Base-by-base conservation (phyloP, 2,888 invertebrate species). In the Chalcis sispes region DNA sequence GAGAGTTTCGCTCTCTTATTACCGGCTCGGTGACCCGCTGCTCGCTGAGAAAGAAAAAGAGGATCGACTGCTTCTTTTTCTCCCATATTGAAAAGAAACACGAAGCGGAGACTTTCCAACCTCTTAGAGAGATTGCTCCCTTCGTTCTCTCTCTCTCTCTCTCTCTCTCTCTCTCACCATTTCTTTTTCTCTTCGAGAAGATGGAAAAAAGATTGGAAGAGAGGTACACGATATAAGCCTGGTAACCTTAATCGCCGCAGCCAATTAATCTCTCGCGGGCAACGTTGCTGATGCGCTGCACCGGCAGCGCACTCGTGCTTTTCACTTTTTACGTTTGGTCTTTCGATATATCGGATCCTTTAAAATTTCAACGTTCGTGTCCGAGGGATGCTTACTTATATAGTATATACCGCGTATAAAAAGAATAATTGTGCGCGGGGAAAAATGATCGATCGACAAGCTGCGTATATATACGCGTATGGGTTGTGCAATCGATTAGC, bases 191-290 rank as follows among this genome's bases (percentile, higher is more conserved):
- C 42, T 46, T 36, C 42, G n/a, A n/a, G n/a, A n/a, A n/a, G n/a
- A n/a, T n/a, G n/a, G n/a, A n/a, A n/a, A n/a, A n/a, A n/a, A n/a
- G n/a, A n/a, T n/a, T n/a, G n/a, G n/a, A n/a, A n/a, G n/a, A 48
- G 29, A 36, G 62, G 36, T 36, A 66, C 59, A 52, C 54, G 74
- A 69, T 48, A n/a, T n/a, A 46, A 27, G 69, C 56, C 56, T 62
- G 50, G 64, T 66, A 73, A 66, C 73, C 66, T 73, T 73, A 73
- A 74, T 62, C 62, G 74, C 67, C n/a, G 59, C 70, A 52, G 70
- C 70, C 70, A 75, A 75, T 75, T 76, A 71, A 67, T 72, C 76
- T 66, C 40, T 59, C 29, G 23, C 18, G 1, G n/a, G n/a, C n/a
- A n/a, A n/a, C n/a, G n/a, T n/a, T n/a, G n/a, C n/a, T n/a, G n/a